A percentile compares a stretch with the other conserved stretches of the same genome.
Evolutionary conservation across 2,888 invertebrate genomes (phyloP).

Genomic region (Heliconius hortense): DNA sequence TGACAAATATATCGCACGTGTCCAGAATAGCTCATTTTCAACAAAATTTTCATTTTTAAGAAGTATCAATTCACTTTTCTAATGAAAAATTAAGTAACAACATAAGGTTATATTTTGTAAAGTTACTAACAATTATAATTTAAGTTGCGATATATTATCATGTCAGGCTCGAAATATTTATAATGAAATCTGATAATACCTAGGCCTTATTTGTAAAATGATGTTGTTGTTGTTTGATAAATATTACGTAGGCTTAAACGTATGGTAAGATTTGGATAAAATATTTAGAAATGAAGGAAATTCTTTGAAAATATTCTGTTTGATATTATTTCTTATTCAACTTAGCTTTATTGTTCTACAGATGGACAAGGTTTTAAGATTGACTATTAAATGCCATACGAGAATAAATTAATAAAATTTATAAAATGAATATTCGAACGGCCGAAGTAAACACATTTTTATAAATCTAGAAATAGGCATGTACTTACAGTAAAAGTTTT

Average conservation of each 20-base stretch:
- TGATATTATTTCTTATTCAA: background rate
- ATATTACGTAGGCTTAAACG: slow-evolving; percentile 47
- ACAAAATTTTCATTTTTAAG: background rate
- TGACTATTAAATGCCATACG: background rate
- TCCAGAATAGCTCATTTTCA: background rate
- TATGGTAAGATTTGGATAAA: slow-evolving; percentile 10
- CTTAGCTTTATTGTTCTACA: background rate
- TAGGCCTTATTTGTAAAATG: slow-evolving; percentile 63
- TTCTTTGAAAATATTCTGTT: background rate
- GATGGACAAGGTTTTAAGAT: slow-evolving; percentile 4
- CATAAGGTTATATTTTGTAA: background rate
- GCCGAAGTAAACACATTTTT: background rate
- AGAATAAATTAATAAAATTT: background rate
- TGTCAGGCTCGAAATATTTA: slow-evolving; percentile 13
- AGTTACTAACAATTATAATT: background rate
- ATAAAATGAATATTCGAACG: background rate
- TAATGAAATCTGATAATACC: slow-evolving; percentile 37
- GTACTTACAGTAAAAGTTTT: background rate
- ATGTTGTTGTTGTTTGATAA: slow-evolving; percentile 65
- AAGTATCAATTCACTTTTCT: background rate
- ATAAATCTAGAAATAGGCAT: background rate
- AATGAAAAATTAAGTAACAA: background rate
- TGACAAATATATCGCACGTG: slow-evolving; percentile 6
- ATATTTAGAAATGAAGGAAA: background rate
- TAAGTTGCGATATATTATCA: slow-evolving; percentile 12